These are phyloP conservation scores for Tuta absoluta DNA, from an alignment of 2,888 invertebrate genomes.

Conservation along the genomic window DNA sequence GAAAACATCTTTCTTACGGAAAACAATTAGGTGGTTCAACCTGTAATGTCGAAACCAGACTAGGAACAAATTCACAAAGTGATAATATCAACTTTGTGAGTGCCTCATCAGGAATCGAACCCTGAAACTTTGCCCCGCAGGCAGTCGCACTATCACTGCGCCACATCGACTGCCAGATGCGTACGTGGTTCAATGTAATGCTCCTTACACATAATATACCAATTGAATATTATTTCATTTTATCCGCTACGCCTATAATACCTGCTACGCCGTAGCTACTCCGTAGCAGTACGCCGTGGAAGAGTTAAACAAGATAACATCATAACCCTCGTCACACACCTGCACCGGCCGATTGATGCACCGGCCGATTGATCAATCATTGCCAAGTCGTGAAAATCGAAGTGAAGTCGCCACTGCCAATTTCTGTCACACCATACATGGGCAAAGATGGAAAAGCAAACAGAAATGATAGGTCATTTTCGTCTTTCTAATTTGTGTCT, in stretches of 20 bases:
- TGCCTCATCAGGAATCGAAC: too few relatives aligned
- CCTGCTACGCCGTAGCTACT: neutral
- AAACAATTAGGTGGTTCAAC: too few relatives aligned
- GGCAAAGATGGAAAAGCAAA: conserved; percentile 1
- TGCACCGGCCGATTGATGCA: neutral
- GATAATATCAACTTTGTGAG: too few relatives aligned
- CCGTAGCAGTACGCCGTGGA: neutral
- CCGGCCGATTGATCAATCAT: conserved; percentile 1
- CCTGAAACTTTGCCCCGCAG: too few relatives aligned
- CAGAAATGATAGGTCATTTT: conserved; percentile 1
- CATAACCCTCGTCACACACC: conserved; percentile 35
- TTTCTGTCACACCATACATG: conserved; percentile 1
- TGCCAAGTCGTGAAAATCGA: conserved; percentile 1
- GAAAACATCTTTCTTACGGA: too few relatives aligned
- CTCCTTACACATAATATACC: too few relatives aligned
- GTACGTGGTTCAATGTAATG: too few relatives aligned
- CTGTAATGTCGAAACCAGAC: too few relatives aligned
- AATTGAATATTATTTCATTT: too few relatives aligned
- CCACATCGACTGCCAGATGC: too few relatives aligned
- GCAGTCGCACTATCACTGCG: too few relatives aligned
- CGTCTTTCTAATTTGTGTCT: neutral
- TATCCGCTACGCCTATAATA: neutral
- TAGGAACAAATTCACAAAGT: too few relatives aligned
- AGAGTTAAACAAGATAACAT: conserved; percentile 34
- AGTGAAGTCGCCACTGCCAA: conserved; percentile 17